A percentile compares a stretch with the other conserved stretches of the same genome.
Conservation (phyloP, 2,797 vertebrate species). For the Pseudochirops cupreus region DNA sequence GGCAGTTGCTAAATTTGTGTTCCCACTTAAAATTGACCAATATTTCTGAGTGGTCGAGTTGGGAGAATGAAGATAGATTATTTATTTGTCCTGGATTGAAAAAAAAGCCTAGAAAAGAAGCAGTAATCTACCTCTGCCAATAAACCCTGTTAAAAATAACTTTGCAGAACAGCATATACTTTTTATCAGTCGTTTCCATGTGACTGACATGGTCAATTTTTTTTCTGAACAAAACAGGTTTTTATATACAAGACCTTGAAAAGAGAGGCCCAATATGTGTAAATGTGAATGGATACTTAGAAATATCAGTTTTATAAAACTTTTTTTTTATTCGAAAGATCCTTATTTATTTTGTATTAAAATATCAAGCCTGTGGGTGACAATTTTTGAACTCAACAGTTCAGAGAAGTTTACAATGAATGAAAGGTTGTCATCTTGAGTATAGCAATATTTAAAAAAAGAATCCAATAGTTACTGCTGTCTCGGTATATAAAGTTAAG, state of each 20-base stretch:
- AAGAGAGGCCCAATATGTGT: constrained; percentile 80
- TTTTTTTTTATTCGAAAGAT: constrained; percentile 79
- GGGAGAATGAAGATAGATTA: constrained; percentile 74
- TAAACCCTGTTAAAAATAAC: constrained; percentile 81
- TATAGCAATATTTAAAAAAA: constrained; percentile 81
- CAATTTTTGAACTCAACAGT: constrained; percentile 78
- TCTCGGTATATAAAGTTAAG: constrained; percentile 80
- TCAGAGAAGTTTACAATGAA: constrained; percentile 79
- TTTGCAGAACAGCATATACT: constrained; percentile 77
- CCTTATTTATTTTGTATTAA: constrained; percentile 80
- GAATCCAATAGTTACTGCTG: constrained; percentile 85
- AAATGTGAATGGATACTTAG: constrained; percentile 78
- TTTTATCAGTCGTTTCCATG: constrained; percentile 76
- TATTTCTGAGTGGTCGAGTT: constrained; percentile 82
- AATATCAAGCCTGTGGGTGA: constrained; percentile 83
- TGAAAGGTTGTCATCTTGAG: constrained; percentile 83
- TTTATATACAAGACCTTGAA: constrained; percentile 78
- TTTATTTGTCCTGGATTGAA: constrained; percentile 79
- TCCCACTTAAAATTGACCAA: constrained; percentile 86
- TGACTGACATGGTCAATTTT: constrained; percentile 74
- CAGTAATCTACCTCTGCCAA: constrained; percentile 89
- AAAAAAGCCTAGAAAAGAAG: constrained; percentile 81
- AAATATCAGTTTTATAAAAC: constrained; percentile 80
- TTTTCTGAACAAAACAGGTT: constrained; percentile 78
- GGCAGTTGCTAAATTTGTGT: constrained; percentile 91